phyloP scores from a whole-genome alignment of 1,140 invertebrate genomes.

The Melitaea cinxia region DNA sequence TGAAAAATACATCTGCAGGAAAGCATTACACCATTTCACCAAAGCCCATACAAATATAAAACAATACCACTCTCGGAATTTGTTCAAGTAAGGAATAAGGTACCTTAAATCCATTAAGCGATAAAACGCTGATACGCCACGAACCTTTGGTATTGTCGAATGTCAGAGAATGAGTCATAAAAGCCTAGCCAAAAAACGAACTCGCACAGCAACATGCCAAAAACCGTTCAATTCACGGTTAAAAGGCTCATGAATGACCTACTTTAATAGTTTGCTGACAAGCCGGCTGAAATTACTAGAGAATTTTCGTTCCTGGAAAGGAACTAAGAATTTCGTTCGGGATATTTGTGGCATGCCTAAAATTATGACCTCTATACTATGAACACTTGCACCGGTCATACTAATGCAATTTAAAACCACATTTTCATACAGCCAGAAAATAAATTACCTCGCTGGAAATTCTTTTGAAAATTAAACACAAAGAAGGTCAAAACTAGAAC shows the following conservation, averaged over 20 bases:
- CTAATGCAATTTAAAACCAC: not conserved
- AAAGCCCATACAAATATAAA: not conserved
- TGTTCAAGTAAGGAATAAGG: not conserved
- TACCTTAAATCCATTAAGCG: not conserved
- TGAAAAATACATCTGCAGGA: no score
- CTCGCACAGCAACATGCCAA: conserved; percentile 14
- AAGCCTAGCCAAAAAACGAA: conserved; percentile 20
- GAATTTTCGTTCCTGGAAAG: not conserved
- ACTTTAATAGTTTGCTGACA: conserved; percentile 17
- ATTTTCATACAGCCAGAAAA: not conserved
- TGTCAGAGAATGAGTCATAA: conserved; percentile 20
- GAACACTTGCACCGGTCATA: not conserved
- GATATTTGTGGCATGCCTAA: not conserved
- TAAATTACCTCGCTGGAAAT: conserved; percentile 2
- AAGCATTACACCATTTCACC: no score
- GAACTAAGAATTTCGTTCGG: not conserved
- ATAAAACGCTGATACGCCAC: conserved; percentile 4
- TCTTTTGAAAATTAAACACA: conserved; percentile 18
- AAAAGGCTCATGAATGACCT: conserved; percentile 18
- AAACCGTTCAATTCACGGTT: conserved; percentile 20
- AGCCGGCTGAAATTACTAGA: conserved; percentile 11
- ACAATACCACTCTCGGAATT: not conserved
- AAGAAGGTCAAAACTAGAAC: conserved; percentile 23
- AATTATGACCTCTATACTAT: not conserved
- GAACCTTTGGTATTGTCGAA: conserved; percentile 7